Conservation (phyloP, 2,113 vertebrate genomes). For the Haemorhous mexicanus region DNA sequence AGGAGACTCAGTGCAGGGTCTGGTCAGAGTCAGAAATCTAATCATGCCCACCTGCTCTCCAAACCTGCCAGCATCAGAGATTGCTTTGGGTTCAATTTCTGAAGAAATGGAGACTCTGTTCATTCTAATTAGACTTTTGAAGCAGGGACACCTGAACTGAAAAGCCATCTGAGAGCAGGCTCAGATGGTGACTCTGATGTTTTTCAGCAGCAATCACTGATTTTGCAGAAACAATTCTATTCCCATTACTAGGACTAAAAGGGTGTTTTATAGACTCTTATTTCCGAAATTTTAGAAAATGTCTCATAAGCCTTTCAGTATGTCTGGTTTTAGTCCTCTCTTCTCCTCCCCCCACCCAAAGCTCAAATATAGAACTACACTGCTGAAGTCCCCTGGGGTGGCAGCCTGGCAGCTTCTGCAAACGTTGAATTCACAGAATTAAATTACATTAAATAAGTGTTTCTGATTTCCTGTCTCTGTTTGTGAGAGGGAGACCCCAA, state of each 20-base stretch:
- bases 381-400: neutral
- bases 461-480: neutral
- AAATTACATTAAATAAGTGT: neutral
- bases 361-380: slow-evolving; percentile 9
- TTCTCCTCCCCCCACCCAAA: neutral
- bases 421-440: neutral
- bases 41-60: slow-evolving; percentile 47
- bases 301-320: neutral
- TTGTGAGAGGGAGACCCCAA: neutral
- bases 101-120: neutral
- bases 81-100: slow-evolving; percentile 28
- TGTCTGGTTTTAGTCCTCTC: neutral
- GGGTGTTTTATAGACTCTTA: neutral
- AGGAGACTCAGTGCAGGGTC: neutral
- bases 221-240: neutral
- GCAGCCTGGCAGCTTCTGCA: slow-evolving; percentile 1
- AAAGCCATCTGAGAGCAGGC: neutral
- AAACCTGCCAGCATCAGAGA: slow-evolving; percentile 10
- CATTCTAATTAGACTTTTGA: slow-evolving; percentile 36
- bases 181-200: neutral
- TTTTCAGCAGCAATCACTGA: neutral
- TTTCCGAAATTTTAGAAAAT: neutral
- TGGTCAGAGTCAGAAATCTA: slow-evolving; percentile 15
- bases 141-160: slow-evolving; percentile 11
- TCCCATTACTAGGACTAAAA: neutral